Base-by-base conservation (phyloP, 1,140 invertebrate species). In the Meloidogyne floridensis region DNA sequence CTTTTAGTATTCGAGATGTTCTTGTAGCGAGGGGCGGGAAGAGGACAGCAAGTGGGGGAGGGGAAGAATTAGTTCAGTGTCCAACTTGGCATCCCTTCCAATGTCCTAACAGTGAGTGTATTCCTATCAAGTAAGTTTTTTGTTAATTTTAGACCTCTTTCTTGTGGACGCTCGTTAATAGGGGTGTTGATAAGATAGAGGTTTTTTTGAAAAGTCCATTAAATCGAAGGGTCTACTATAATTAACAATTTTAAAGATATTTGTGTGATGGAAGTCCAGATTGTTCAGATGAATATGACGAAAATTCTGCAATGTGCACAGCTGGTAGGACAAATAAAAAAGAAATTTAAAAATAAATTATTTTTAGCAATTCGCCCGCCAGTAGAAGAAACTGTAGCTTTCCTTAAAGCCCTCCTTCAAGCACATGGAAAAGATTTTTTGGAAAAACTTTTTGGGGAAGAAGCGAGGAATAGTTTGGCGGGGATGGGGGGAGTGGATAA, bases 391-490 rank as follows among this genome's bases (percentile, higher is more conserved):
- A 98, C 95, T 5, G 94, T 95, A 47, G 95, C 95, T 83, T 97
- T 98, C 91, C 91, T 97, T 77, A 95, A 97, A 89, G 96, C 95
- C 9, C 92, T 98, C 81, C 91, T 97, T 81, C 94, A 94, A 20
- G 96, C 95, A 81, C 96, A 98, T 91, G 96, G 96, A 84, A 95
- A 95, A 82, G 96, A 97, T 92, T 98, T 97, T 90, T 92, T 97
- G 87, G 95, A 96, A 91, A 98, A 97, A 91, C 92, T 98, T 51
- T 97, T 97, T 87, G 96, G 95, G 76, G 94, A 93, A 88, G 97
- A 96, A 92, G 96, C 96, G 18, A 92, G 95, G 84, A 95, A 97
- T 89, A 94, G 95, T 0, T 92, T 97, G 43, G 93, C 93, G 83
- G 95, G 94, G 0, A 92, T 98, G 32, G 96, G 96, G 47, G 96